These are phyloP conservation scores for Bubo bubo DNA, from an alignment of 2,113 vertebrate species.

Conservation along the genomic window DNA sequence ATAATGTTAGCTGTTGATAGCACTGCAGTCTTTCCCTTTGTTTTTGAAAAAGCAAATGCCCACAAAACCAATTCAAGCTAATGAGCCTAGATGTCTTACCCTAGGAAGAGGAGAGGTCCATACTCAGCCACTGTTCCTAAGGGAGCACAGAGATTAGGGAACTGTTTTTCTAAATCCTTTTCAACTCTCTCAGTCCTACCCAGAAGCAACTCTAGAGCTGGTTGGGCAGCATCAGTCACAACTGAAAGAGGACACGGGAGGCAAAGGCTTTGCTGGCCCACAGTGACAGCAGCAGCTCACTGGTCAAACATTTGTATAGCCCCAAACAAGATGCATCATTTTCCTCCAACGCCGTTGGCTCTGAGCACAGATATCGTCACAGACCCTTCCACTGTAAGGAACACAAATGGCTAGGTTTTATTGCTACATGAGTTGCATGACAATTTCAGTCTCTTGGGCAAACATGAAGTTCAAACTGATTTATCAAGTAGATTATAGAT, in stretches of 20 bases:
- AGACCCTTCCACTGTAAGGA: not conserved
- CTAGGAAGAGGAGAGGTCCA: not conserved
- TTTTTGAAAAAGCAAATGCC: not conserved
- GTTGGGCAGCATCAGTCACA: not conserved
- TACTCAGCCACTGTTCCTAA: not conserved
- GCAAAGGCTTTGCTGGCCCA: not conserved
- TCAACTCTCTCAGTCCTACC: not conserved
- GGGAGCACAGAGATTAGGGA: not conserved
- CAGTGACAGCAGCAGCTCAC: not conserved
- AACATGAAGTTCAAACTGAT: not conserved
- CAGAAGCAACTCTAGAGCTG: not conserved
- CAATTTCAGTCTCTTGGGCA: not conserved
- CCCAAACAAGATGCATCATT: not conserved
- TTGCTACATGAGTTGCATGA: not conserved
- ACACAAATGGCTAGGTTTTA: not conserved
- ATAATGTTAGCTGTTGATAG: not conserved
- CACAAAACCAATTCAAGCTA: not conserved
- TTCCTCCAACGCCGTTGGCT: not conserved
- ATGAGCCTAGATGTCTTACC: not conserved
- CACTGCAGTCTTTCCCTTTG: not conserved
- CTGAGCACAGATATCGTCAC: not conserved
- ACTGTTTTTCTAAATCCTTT: not conserved
- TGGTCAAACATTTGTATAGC: not conserved
- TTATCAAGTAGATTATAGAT: not conserved
- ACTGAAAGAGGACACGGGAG: accelerated